Base-by-base conservation (phyloP, 2,888 invertebrate genomes). In the Melipona bicolor region DNA sequence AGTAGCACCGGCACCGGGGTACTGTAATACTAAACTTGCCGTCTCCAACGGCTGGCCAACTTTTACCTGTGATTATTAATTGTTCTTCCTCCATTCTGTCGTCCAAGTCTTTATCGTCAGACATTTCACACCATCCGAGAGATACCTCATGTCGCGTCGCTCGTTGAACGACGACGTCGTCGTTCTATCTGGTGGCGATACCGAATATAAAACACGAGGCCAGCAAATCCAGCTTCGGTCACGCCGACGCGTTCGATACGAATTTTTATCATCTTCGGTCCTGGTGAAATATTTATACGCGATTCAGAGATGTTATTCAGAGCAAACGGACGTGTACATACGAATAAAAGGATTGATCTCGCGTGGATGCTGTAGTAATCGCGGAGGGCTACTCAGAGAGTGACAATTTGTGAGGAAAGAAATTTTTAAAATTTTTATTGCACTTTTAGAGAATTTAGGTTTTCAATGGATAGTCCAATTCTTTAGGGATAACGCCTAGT, bases 31-130 rank as follows among this genome's bases (percentile, higher is more conserved):
- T 83, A 83, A 43, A 79, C 72, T 84, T 69, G 62, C 64, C 59
- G 56, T 43, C 9, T 43, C 43, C 72, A 43, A 77, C 79, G 74
- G 79, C 75, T 88, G 81, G 77, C 49, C 32, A 74, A 85, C 82
- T 82, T 84, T 75, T 81, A 82, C 65, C 50, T 68, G 56, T 21
- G 65, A 67, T 77, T 73, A 86, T 88, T 84, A 86, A 88, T 88
- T 80, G 82, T 79, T 65, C 68, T 52, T 73, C 56, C 68, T 64
- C 77, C 15, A 21, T 62, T 72, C 43, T 62, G 79, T 88, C 83
- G 73, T 27, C 50, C 24, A 50, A 49, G 65, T 54, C 36, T 24
- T 77, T 77, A 81, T 77, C 72, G 69, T 43, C 6, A 15, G n/a
- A 70, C 50, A 17, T 68, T 75, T 79, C 64, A 65, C 67, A 74